Evolutionary conservation across 2,888 invertebrate species (phyloP), one percentile per base, ranked within the genome.

Genomic region (Sialis lutaria): DNA sequence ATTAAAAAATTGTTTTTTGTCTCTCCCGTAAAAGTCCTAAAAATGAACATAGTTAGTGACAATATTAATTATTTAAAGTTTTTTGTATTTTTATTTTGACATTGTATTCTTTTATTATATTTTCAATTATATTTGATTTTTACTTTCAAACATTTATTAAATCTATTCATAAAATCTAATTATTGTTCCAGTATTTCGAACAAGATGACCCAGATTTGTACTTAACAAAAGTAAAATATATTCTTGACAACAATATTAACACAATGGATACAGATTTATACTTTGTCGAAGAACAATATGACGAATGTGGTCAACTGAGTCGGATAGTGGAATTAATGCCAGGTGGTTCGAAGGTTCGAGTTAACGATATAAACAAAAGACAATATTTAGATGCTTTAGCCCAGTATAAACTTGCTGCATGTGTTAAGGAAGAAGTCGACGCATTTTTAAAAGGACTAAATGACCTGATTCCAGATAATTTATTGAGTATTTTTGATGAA

Each of bases 181-280:
- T 32, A n/a, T 46, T 40, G 49, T 63, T 64, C 2, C 62, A 89
- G 85, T 89, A 93, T 64, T 93, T 93, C 65, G 92, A 93, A 62
- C 90, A 91, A 66, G 93, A 95, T 61, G 93, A 93, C 67, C 92
- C 93, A 0, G 92, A 92, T 65, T 68, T 93, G 49, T 93, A 90
- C 67, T 68, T 90, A 51, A 82, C 85, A n/a, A 93, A 93, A 70
- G 82, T 93, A 40, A 89, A 89, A 62, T 93, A 91, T 64, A 82
- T 95, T 52, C 67, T 91, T 55, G 91, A 93, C 57, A 87, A 92
- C 53, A 87, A 91, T 67, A 78, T 92, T 52, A 88, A 89, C 62
- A 68, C 73, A 44, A 69, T 69, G 32, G 82, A 82, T 47, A 80
- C 89, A 62, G 92, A 92, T 61, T 65, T 95, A 49, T 82, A 74